phyloP scores from a whole-genome alignment of 2,797 vertebrate species.

The Denticeps clupeoides region DNA sequence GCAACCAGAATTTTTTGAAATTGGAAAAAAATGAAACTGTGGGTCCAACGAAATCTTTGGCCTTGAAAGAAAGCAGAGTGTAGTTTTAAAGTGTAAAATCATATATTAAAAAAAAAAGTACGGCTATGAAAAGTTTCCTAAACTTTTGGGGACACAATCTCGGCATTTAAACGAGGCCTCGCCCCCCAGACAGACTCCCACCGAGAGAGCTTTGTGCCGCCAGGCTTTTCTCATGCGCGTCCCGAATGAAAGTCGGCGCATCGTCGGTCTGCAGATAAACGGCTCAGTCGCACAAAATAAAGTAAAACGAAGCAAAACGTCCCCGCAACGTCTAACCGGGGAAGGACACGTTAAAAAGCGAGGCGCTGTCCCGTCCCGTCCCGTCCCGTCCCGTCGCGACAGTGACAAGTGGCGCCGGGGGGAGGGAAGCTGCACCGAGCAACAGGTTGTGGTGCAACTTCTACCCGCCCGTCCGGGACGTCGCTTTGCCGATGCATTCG shows the following conservation, averaged over 20 bases:
- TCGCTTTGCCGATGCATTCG: too few species aligned
- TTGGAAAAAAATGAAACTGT: too few species aligned
- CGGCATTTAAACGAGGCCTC: conserved; percentile 33
- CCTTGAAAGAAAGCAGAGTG: too few species aligned
- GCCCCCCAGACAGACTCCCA: conserved; percentile 53
- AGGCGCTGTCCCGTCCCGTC: too few species aligned
- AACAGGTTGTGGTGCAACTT: background rate
- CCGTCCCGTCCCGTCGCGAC: background rate
- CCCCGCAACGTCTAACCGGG: background rate
- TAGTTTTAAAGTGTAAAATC: too few species aligned
- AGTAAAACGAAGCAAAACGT: conserved; percentile 23
- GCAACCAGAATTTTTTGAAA: too few species aligned
- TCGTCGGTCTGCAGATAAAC: conserved; percentile 50
- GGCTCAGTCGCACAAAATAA: conserved; percentile 48
- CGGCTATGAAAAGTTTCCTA: too few species aligned
- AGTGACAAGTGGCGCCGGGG: background rate
- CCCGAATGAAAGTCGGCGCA: conserved; percentile 49
- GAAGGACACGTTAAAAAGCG: too few species aligned
- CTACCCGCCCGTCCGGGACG: background rate
- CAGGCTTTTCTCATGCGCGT: conserved; percentile 61
- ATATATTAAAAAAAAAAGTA: too few species aligned
- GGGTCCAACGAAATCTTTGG: too few species aligned
- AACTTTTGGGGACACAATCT: conserved; percentile 25
- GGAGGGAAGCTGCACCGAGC: background rate
- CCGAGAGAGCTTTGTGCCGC: conserved; percentile 59